Conservation (phyloP, 2,888 invertebrate species). For the Patella pellucida region DNA sequence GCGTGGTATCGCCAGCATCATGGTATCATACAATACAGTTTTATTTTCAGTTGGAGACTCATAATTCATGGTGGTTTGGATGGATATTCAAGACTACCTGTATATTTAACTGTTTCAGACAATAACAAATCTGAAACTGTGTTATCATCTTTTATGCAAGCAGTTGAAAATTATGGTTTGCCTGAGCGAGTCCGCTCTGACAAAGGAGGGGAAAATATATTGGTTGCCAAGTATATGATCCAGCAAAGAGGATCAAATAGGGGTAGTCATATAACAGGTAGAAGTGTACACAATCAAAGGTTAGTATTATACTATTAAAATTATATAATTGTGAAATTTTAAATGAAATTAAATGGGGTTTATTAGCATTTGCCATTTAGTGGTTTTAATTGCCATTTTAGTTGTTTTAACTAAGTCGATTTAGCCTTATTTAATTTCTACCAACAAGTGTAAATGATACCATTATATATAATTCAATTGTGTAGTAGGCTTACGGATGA, state of each 20-base stretch:
- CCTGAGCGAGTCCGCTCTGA: not conserved
- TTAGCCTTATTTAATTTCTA: no score
- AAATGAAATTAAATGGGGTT: no score
- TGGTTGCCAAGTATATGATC: not conserved
- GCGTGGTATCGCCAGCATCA: not conserved
- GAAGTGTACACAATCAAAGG: conserved; percentile 1
- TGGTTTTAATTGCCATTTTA: no score
- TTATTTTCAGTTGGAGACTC: not conserved
- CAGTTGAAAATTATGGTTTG: not conserved
- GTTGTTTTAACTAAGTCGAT: no score
- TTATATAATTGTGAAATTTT: no score
- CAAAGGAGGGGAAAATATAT: conserved; percentile 6
- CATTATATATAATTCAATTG: no score
- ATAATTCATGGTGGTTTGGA: not conserved
- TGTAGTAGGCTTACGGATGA: no score
- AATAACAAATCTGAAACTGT: not conserved
- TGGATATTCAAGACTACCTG: not conserved
- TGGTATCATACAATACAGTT: not conserved
- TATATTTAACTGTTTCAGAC: not conserved
- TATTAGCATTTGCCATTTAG: no score
- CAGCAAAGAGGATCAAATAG: not conserved
- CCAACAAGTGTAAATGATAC: no score
- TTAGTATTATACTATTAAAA: not conserved
- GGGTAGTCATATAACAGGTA: not conserved
- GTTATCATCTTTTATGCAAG: not conserved